Base-by-base conservation (phyloP, 2,797 vertebrate species). In the Odontamblyopus lacepedii region DNA sequence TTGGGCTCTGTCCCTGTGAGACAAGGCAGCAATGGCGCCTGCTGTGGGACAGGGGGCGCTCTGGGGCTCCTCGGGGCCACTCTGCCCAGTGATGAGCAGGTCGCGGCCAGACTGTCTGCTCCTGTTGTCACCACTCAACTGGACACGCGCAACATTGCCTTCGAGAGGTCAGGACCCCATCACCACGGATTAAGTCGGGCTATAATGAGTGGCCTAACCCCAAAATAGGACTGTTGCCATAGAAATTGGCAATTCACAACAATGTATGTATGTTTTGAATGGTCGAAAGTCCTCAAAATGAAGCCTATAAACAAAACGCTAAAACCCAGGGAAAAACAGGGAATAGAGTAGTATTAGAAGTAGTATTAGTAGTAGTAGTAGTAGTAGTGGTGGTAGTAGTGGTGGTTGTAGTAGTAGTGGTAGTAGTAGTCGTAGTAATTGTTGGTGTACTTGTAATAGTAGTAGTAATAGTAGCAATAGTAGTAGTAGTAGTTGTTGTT, bases 121-220 rank as follows among this genome's bases (percentile, higher is more conserved):
- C 95, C 98, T 0, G 96, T 99, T 0, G 98, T 99, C 75, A 96
- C 97, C 82, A 99, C 97, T 0, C 98, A 99, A 89, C 95, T 99
- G 19, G 97, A 99, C 87, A 98, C 97, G 63, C 97, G 95, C 90
- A 99, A 99, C 89, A 98, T 98, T 65, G 95, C 97, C 82, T 99
- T 99, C 0, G 98, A 99, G 92, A 97, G 98, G 97, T 98, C 85
- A 91, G 3, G 5, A 30, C 12, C 27, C 30, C 6, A 51, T 5
- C 69, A 27, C 9, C 12, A 12, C 44, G 15, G 12, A 32, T 27
- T 15, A 19, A 67, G 50, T 19, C 6, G 19, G 27, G 19, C 30
- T 51, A 18, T 51, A 1, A 26, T 48, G 53, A 55, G 7, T 53
- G 1, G 0, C 7, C 9, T 23, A 56, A 56, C 53, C 51, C n/a